phyloP scores from a whole-genome alignment of 2,888 invertebrate species.

The Anodontia alba region DNA sequence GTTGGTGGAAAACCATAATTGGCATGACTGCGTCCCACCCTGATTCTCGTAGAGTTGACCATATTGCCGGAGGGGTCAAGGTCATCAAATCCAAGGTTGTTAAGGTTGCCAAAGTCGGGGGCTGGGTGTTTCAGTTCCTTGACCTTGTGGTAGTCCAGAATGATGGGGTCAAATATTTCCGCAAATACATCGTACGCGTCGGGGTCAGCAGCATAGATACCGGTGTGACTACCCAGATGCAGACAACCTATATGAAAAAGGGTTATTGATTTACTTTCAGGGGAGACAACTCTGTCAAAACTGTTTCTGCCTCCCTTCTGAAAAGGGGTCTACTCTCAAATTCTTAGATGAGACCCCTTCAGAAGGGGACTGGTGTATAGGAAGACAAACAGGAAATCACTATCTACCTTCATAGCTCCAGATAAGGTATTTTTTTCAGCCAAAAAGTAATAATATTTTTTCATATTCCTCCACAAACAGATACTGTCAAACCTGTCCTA shows the following conservation, averaged over 20 bases:
- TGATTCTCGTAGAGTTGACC: slow-evolving; percentile 87
- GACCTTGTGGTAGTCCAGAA: slow-evolving; percentile 85
- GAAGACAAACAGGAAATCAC: too few relatives aligned
- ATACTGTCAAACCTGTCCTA: too few relatives aligned
- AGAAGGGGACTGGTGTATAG: too few relatives aligned
- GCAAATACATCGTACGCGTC: slow-evolving; percentile 76
- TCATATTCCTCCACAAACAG: too few relatives aligned
- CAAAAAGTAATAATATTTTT: too few relatives aligned
- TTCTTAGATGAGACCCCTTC: too few relatives aligned
- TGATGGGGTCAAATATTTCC: slow-evolving; percentile 74
- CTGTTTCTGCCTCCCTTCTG: too few relatives aligned
- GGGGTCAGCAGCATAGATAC: slow-evolving; percentile 77
- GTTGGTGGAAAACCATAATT: slow-evolving; percentile 87
- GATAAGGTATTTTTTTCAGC: too few relatives aligned
- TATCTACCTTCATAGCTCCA: too few relatives aligned
- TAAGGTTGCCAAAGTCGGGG: slow-evolving; percentile 94
- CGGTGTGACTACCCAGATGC: slow-evolving; percentile 95
- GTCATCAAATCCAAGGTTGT: slow-evolving; percentile 91
- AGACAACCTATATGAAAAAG: slow-evolving; percentile 90
- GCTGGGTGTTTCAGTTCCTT: slow-evolving; percentile 90
- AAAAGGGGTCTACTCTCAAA: too few relatives aligned
- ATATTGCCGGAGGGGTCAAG: slow-evolving; percentile 93
- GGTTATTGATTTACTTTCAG: slow-evolving; percentile 72
- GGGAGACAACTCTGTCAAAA: too few relatives aligned
- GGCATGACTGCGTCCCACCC: slow-evolving; percentile 79